Evolutionary conservation across 1,140 invertebrate species (phyloP), one percentile per base, ranked within the genome.

Genomic region (Liolophura sinensis): DNA sequence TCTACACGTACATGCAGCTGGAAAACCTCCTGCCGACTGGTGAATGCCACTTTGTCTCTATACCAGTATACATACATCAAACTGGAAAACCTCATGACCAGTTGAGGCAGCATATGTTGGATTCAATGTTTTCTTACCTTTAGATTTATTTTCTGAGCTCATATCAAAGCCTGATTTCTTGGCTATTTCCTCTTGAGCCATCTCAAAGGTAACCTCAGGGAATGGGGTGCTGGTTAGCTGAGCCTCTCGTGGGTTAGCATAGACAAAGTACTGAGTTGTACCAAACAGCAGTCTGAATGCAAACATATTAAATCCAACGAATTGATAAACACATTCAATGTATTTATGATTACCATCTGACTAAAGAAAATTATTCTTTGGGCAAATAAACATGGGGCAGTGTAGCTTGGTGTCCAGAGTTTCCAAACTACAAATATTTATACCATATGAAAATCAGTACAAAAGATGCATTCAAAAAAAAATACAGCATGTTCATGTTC

Each of bases 161-260:
- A 87, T 76, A 64, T 85, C 83, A 66, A 88, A 82, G 7, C 88
- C 88, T 64, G 86, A 84, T 68, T 88, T 88, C 24, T 83, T 74
- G 0, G 88, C 88, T 63, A 90, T 88, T 80, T 90, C 89, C 65
- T 88, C 86, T 72, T 89, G 87, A 16, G 88, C 88, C 71, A 81
- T 82, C 61, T 89, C 88, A 76, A 86, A 89, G 0, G 84, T 86
- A 11, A 88, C 82, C 14, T 85, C 82, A 0, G 85, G 77, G 57
- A 78, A 84, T 27, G 80, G 78, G 4, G 66, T 47, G 11, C 82
- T 83, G 3, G 80, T 73, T 46, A 83, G 79, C 50, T 82, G 80
- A 25, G 72, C 72, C 60, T 87, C 80, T 62, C 77, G 73, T 0
- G 86, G 86, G 72, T 87, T 82, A 49, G 82, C 80, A 75, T 87